A percentile compares a stretch with the other conserved stretches of the same genome.
Evolutionary conservation across 2,888 invertebrate genomes (phyloP).

Genomic region (Mesorhabditis belari): DNA sequence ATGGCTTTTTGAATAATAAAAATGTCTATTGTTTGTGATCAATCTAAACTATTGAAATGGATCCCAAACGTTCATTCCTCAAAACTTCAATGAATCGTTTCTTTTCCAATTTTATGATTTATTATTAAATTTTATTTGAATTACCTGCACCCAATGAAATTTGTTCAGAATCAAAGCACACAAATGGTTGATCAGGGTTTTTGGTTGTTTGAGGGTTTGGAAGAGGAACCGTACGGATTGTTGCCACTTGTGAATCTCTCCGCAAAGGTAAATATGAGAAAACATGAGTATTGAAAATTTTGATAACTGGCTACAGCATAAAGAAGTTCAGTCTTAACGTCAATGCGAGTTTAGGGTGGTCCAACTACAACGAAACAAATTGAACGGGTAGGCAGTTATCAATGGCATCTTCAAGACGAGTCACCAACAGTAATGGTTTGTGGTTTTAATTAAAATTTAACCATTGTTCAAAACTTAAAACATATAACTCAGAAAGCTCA

Average conservation of each 20-base stretch:
- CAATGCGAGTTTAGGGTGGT: slow-evolving; percentile 34
- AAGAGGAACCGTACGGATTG: slow-evolving; percentile 50
- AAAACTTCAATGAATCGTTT: no score
- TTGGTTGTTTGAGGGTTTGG: slow-evolving; percentile 52
- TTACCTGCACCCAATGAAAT: background rate
- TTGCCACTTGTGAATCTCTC: slow-evolving; percentile 48
- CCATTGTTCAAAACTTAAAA: no score
- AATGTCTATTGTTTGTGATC: no score
- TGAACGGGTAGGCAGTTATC: slow-evolving; percentile 50
- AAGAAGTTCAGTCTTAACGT: no score
- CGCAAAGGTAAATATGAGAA: slow-evolving; percentile 26
- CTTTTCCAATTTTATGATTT: no score
- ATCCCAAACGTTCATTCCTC: no score
- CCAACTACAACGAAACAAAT: slow-evolving; percentile 50
- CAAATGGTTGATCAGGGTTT: slow-evolving; percentile 27
- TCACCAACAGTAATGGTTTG: slow-evolving; percentile 45
- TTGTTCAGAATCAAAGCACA: background rate
- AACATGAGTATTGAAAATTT: no score
- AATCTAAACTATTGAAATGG: no score
- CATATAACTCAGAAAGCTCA: no score
- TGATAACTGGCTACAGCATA: no score
- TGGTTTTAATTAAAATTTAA: background rate
- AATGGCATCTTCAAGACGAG: slow-evolving; percentile 50
- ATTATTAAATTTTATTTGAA: no score
- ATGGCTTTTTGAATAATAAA: no score